Evolutionary conservation across 35 echinoderm and acorn worm species (phyloP), one percentile per base, ranked within the genome.

Genomic region (Patiria miniata): DNA sequence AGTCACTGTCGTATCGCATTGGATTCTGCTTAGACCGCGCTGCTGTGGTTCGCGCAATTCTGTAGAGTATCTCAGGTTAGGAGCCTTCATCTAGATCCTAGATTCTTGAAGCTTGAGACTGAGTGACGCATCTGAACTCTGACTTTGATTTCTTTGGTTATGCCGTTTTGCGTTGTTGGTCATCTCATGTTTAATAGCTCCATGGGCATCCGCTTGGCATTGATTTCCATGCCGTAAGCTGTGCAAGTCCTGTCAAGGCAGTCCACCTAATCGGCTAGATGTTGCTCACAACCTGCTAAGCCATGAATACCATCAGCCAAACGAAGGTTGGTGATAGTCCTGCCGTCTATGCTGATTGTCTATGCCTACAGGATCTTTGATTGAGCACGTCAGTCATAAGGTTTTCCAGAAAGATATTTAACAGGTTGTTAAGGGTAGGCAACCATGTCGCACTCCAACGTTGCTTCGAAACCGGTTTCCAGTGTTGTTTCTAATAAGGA

Each of bases 361-460:
- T n/a, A n/a, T 85, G 2, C 91, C 81, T 23, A 19, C 50, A 52
- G 89, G 81, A n/a, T 81, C 51, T 60, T 89, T 68, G 39, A 93
- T 59, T 10, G n/a, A n/a, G n/a, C n/a, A 77, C 85, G 56, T 93
- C 91, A 26, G 81, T 84, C 82, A 88, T 89, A 14, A 88, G 87
- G 42, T 86, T 88, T 32, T 89, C 86, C 0, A 93, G 79, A 55
- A 89, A 93, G n/a, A 89, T n/a, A n/a, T n/a, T n/a, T n/a, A n/a
- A 5, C 90, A 82, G 36, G 73, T 94, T 16, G 76, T 87, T 36
- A 78, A 87, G 42, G 12, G 42, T 47, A 47, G 42, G 42, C 42
- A 47, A 47, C 42, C 42, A 4, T 47, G 42, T 47, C 42, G 42
- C 42, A n/a, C n/a, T n/a, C n/a, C n/a, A n/a, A n/a, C n/a, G n/a